phyloP scores from a whole-genome alignment of 2,888 invertebrate species.

The Amphipyra tragopoginis region DNA sequence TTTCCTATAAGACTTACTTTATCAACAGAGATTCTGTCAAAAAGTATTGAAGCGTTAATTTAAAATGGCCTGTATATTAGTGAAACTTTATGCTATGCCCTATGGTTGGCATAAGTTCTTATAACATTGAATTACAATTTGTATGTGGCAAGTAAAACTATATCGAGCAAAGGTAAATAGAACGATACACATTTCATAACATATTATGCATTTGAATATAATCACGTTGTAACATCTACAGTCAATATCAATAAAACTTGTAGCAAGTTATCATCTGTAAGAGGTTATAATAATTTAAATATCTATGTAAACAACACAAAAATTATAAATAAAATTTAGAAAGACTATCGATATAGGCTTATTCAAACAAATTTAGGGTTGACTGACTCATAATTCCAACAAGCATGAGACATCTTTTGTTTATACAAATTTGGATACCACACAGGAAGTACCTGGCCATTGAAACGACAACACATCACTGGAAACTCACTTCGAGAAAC shows the following conservation, averaged over 20 bases:
- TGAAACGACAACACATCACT: constrained; percentile 47
- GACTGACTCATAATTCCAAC: constrained; percentile 43
- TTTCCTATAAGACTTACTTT: too few species aligned
- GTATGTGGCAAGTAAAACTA: too few species aligned
- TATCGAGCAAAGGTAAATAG: too few species aligned
- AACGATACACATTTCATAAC: not conserved
- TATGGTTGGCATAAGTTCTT: too few species aligned
- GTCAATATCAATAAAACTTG: constrained; percentile 23
- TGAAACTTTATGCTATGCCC: too few species aligned
- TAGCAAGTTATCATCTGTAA: constrained; percentile 3
- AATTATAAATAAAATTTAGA: constrained; percentile 12
- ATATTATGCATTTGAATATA: constrained; percentile 18
- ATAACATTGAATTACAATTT: too few species aligned
- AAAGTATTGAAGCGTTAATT: too few species aligned
- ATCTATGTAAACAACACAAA: constrained; percentile 44
- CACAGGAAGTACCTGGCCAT: constrained; percentile 54
- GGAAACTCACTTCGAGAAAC: constrained; percentile 30
- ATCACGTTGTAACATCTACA: constrained; percentile 36
- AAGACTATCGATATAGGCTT: constrained; percentile 15
- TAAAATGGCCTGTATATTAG: too few species aligned
- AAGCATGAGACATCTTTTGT: constrained; percentile 63
- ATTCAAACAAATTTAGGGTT: constrained; percentile 23
- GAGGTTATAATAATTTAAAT: constrained; percentile 26
- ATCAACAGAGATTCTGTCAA: too few species aligned
- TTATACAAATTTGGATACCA: constrained; percentile 63